Evolutionary conservation across 2,797 vertebrate genomes (phyloP).

Genomic region (Brachyalestes nurse): DNA sequence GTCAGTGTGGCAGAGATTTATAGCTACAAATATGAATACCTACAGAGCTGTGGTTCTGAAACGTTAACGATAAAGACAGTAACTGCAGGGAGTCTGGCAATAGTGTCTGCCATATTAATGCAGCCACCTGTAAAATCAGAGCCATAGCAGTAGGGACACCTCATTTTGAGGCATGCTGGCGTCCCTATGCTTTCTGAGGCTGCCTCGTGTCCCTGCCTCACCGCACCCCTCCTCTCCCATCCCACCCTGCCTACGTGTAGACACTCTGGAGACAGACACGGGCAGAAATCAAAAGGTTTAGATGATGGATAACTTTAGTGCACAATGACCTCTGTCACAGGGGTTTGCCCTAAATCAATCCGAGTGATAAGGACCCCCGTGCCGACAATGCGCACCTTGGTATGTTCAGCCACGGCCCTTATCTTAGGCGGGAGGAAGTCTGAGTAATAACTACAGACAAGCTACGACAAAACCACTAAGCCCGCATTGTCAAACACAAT

Average conservation of each 20-base stretch:
- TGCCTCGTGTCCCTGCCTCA: constrained; percentile 22
- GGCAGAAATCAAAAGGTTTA: constrained; percentile 76
- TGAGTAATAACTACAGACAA: constrained; percentile 94
- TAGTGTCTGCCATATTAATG: constrained; percentile 12
- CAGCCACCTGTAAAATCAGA: constrained; percentile 29
- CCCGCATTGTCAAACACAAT: constrained; percentile 98
- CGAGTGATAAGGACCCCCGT: constrained; percentile 79
- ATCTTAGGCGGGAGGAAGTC: constrained; percentile 87
- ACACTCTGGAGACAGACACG: constrained; percentile 78
- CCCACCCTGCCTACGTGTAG: constrained; percentile 63
- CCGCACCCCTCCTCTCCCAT: constrained; percentile 18
- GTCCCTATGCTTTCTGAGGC: neutral
- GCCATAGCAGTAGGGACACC: neutral
- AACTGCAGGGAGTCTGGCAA: constrained; percentile 6
- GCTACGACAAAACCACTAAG: constrained; percentile 91
- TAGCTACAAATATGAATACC: constrained; percentile 20
- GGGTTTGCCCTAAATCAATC: constrained; percentile 81
- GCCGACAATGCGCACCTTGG: constrained; percentile 79
- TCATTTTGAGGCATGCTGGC: neutral
- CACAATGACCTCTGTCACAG: constrained; percentile 81
- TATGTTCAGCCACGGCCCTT: constrained; percentile 79
- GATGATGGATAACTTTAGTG: constrained; percentile 79
- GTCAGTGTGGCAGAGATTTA: constrained; percentile 9
- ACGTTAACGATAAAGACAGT: constrained; percentile 24
- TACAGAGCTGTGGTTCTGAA: constrained; percentile 18